Evolutionary conservation across 2,797 vertebrate genomes (phyloP).

Genomic region (Sebastes goodei): DNA sequence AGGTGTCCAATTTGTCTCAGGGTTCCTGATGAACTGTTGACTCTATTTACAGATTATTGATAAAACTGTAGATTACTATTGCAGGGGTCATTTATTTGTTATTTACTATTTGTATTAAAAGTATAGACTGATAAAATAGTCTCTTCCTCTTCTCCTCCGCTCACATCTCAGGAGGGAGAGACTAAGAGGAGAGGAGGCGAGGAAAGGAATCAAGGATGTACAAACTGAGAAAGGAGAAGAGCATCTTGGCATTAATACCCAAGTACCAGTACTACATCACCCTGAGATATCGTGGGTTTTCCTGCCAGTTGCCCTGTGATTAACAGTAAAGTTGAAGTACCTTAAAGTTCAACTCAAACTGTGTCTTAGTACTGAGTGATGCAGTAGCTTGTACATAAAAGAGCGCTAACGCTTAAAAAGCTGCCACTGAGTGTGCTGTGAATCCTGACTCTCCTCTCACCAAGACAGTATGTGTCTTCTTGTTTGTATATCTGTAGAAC

Average conservation of each 20-base stretch:
- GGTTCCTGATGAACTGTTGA: background rate
- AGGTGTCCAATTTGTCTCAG: background rate
- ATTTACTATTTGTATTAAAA: background rate
- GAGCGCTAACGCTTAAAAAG: background rate
- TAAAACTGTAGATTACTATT: background rate
- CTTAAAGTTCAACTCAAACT: background rate
- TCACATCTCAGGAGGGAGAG: background rate
- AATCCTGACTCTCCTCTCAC: background rate
- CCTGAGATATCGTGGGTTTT: background rate
- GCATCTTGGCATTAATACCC: too few species aligned
- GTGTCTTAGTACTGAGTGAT: background rate
- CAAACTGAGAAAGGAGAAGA: background rate
- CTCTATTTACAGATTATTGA: background rate
- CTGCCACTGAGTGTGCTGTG: background rate
- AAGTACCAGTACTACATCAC: background rate
- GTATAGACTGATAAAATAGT: background rate
- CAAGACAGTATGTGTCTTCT: background rate
- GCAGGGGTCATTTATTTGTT: background rate
- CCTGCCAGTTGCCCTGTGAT: background rate
- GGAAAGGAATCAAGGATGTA: background rate
- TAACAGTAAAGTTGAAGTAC: background rate
- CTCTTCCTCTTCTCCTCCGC: background rate
- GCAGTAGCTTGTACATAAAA: background rate
- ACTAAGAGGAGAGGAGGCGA: background rate
- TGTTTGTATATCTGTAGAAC: conserved; percentile 41